phyloP scores from a whole-genome alignment of 2,888 invertebrate genomes.

The Drosophila melanosoma region DNA sequence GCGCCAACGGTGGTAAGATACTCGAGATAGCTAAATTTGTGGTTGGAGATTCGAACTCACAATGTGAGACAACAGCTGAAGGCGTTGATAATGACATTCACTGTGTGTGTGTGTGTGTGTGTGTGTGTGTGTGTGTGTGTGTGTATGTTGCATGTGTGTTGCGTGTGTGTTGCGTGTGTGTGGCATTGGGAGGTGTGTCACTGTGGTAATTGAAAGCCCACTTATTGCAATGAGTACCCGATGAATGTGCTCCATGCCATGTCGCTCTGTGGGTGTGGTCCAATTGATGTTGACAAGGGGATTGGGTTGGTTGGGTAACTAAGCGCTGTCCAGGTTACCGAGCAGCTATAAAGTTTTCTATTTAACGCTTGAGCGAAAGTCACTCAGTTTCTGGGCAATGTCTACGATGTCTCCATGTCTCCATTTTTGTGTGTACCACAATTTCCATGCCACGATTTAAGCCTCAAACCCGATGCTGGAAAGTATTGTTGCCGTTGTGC shows the following conservation, averaged over 20 bases:
- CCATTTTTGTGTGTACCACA: slow-evolving; percentile 31
- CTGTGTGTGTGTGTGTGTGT: slow-evolving; percentile 21
- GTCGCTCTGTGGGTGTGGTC: background rate
- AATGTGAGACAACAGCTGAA: slow-evolving; percentile 20
- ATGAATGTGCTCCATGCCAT: slow-evolving; percentile 8
- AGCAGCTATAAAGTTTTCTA: slow-evolving; percentile 72
- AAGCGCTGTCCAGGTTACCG: slow-evolving; percentile 57
- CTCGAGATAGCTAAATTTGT: slow-evolving; percentile 18
- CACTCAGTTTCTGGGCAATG: slow-evolving; percentile 18
- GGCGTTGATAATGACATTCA: slow-evolving; percentile 72
- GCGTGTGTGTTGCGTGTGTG: background rate
- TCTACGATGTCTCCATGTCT: slow-evolving; percentile 8
- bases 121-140: background rate
- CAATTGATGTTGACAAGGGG: slow-evolving; percentile 24
- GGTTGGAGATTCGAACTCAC: slow-evolving; percentile 22
- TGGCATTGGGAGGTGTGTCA: slow-evolving; percentile 15
- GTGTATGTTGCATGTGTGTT: background rate
- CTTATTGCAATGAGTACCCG: slow-evolving; percentile 64
- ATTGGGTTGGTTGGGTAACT: background rate
- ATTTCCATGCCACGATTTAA: slow-evolving; percentile 60
- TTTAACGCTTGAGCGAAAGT: slow-evolving; percentile 73
- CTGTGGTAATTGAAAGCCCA: slow-evolving; percentile 76
- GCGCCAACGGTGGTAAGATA: slow-evolving; percentile 59
- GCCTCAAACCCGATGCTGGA: slow-evolving; percentile 61
- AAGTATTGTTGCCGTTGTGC: slow-evolving; percentile 66